Conservation (phyloP, 2,113 vertebrate genomes). For the Nansenia antarctica region DNA sequence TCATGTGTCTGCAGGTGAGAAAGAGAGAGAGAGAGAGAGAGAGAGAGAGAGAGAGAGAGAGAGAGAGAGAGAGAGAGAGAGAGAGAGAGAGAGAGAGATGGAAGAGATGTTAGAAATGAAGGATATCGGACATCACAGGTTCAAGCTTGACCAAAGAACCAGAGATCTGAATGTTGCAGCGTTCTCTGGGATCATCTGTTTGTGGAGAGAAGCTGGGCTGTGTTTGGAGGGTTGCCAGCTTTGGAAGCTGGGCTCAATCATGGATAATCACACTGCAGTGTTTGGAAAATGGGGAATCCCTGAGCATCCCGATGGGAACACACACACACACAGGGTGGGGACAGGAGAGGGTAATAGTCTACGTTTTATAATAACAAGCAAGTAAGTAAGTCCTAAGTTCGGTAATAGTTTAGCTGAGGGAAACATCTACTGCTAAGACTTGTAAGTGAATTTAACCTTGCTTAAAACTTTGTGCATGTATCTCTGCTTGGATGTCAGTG, state of each 20-base stretch:
- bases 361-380: too few species aligned
- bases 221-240: conserved; percentile 8
- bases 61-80: conserved; percentile 12
- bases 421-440: too few species aligned
- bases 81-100: conserved; percentile 6
- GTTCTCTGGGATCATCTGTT: too few species aligned
- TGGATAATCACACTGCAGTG: conserved; percentile 8
- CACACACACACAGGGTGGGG: too few species aligned
- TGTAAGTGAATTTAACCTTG: too few species aligned
- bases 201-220: too few species aligned
- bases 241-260: conserved; percentile 13
- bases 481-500: too few species aligned
- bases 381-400: too few species aligned
- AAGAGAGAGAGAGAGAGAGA: not conserved
- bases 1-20: conserved; percentile 87
- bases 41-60: not conserved
- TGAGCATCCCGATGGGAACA: conserved; percentile 16
- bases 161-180: too few species aligned
- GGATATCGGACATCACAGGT: not conserved
- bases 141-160: too few species aligned
- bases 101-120: not conserved
- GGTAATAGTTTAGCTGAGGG: too few species aligned
- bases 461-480: too few species aligned
- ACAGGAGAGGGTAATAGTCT: conserved; percentile 31
- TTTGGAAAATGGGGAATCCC: not conserved